Conservation (phyloP, 2,113 vertebrate species). For the Alosa alosa region DNA sequence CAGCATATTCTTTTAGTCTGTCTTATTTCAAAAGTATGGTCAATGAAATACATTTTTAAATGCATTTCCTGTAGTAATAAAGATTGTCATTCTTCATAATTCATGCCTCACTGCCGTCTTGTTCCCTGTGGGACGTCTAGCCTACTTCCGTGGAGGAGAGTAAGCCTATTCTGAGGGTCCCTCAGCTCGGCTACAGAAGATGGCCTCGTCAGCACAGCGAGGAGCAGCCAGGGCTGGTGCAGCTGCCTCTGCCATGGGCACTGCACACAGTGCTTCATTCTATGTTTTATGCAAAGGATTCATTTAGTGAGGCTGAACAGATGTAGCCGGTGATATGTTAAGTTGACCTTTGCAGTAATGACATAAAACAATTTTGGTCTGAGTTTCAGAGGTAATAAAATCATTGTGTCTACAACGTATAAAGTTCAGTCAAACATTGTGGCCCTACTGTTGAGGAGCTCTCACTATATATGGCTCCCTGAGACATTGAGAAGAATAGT, state of each 20-base stretch:
- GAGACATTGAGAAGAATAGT: not conserved
- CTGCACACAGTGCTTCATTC: not conserved
- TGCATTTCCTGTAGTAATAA: not conserved
- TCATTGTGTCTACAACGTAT: not conserved
- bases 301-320: not conserved
- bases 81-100: not conserved
- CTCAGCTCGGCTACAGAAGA: not conserved
- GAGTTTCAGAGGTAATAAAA: not conserved
- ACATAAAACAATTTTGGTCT: not conserved
- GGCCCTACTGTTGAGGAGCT: not conserved
- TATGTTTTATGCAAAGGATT: constrained; percentile 5
- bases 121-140: not conserved
- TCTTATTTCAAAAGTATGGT: too few species aligned
- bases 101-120: not conserved
- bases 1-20: too few species aligned
- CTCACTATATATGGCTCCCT: not conserved
- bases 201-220: not conserved
- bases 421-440: not conserved
- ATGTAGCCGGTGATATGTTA: not conserved
- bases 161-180: not conserved
- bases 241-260: not conserved
- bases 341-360: not conserved
- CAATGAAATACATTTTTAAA: not conserved
- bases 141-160: not conserved
- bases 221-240: not conserved